A percentile compares a stretch with the other conserved stretches of the same genome.
Conservation (phyloP, 2,797 vertebrate species). For the Scyliorhinus canicula region DNA sequence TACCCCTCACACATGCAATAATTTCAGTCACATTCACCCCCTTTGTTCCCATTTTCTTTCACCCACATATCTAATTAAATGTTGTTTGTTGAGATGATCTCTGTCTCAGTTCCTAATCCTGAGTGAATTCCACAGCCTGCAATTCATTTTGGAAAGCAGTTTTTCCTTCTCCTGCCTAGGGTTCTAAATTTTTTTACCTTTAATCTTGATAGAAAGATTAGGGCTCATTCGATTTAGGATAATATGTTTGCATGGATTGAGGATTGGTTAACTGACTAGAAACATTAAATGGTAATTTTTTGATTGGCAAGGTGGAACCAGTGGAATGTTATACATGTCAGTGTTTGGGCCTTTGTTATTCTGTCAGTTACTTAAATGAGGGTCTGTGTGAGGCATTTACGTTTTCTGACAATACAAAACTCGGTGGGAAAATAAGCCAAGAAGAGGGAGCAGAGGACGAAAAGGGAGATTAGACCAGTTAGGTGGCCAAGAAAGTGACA, state of each 20-base stretch:
- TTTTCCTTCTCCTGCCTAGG: neutral
- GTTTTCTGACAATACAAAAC: neutral
- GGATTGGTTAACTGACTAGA: no score
- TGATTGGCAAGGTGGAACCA: neutral
- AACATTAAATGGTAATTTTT: no score
- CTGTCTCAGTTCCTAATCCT: neutral
- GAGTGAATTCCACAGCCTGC: neutral
- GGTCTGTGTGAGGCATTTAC: neutral
- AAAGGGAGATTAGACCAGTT: neutral
- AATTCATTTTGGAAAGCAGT: neutral
- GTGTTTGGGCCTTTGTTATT: neutral
- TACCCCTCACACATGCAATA: neutral
- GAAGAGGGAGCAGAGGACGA: neutral
- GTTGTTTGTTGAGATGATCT: neutral
- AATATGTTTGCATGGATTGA: neutral
- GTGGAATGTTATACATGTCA: neutral
- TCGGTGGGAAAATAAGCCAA: neutral
- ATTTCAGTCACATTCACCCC: neutral
- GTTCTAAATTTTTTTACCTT: neutral
- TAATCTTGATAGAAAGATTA: neutral
- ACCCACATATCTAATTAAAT: neutral
- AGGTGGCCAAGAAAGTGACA: neutral
- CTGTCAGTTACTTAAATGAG: neutral
- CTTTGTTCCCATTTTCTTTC: neutral
- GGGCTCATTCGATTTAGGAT: neutral